Evolutionary conservation across 2,797 vertebrate species (phyloP).

Genomic region (Champsocephalus gunnari): DNA sequence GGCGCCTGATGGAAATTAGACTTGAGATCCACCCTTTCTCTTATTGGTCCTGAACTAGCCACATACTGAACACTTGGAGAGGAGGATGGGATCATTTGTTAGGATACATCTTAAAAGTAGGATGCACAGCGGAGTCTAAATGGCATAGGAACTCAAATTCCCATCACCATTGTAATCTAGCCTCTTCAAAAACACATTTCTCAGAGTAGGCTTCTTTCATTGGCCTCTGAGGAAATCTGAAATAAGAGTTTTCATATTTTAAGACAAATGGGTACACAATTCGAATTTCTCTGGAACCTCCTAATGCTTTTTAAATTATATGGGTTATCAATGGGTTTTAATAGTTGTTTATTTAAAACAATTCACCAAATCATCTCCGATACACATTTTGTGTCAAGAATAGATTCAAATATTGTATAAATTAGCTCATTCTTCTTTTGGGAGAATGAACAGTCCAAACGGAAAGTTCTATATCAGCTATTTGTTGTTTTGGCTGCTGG

Average conservation of each 20-base stretch:
- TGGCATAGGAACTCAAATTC: neutral
- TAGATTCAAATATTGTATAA: neutral
- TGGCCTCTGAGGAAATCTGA: constrained; percentile 6
- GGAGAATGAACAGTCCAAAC: neutral
- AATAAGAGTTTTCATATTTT: neutral
- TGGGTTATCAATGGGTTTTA: neutral
- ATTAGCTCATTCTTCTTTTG: neutral
- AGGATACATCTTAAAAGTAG: constrained; percentile 27
- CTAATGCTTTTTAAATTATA: neutral
- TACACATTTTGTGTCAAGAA: neutral
- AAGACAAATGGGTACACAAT: neutral
- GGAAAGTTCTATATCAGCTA: neutral
- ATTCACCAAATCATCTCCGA: too few relatives aligned
- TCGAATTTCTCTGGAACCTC: neutral
- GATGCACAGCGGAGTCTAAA: neutral
- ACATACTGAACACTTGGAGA: constrained; percentile 7
- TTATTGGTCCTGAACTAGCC: constrained; percentile 12
- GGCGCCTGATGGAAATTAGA: constrained; percentile 59
- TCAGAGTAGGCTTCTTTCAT: neutral
- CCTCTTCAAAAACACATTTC: neutral
- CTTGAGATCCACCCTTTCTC: constrained; percentile 48
- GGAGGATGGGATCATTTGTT: constrained; percentile 8
- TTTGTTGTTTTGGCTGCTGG: neutral
- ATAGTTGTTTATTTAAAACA: too few relatives aligned
- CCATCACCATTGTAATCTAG: constrained; percentile 3